Percentiles rank a stretch among this genome's conserved stretches.
These are phyloP conservation scores for Penaeus monodon DNA, from an alignment of 2,888 invertebrate species.

Conservation along the genomic window DNA sequence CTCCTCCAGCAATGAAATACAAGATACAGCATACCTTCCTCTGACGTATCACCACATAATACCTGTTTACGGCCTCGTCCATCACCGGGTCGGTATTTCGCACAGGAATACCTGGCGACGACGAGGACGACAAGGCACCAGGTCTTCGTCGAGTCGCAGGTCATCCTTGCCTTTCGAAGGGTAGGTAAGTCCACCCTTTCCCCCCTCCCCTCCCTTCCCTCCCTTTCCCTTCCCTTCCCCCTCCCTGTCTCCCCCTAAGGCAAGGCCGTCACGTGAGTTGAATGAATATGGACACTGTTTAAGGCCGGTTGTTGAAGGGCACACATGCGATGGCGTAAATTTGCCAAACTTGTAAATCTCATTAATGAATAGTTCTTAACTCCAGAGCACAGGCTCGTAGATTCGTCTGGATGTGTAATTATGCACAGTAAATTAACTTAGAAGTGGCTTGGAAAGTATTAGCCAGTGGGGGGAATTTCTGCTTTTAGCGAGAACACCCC, in stretches of 20 bases:
- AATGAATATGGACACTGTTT: not conserved
- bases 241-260: not conserved
- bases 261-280: not conserved
- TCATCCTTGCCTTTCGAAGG: not conserved
- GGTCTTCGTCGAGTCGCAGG: too few species aligned
- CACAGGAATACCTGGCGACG: too few species aligned
- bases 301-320: conserved; percentile 26
- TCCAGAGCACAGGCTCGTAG: conserved; percentile 24
- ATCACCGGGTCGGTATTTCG: not conserved
- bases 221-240: not conserved
- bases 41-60: not conserved
- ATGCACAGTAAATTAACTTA: conserved; percentile 31
- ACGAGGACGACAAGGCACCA: too few species aligned
- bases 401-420: conserved; percentile 32
- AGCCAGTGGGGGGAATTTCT: too few species aligned
- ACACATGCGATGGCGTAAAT: conserved; percentile 14
- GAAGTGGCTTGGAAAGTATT: conserved; percentile 17
- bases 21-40: not conserved
- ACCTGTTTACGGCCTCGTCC: not conserved
- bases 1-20: not conserved
- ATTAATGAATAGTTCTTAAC: conserved; percentile 31
- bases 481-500: too few species aligned
- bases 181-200: not conserved
- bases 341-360: conserved; percentile 31
- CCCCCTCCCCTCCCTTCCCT: not conserved